A percentile compares a stretch with the other conserved stretches of the same genome.
Evolutionary conservation across 2,888 invertebrate genomes (phyloP).

Genomic region (Scaptomyza flava): DNA sequence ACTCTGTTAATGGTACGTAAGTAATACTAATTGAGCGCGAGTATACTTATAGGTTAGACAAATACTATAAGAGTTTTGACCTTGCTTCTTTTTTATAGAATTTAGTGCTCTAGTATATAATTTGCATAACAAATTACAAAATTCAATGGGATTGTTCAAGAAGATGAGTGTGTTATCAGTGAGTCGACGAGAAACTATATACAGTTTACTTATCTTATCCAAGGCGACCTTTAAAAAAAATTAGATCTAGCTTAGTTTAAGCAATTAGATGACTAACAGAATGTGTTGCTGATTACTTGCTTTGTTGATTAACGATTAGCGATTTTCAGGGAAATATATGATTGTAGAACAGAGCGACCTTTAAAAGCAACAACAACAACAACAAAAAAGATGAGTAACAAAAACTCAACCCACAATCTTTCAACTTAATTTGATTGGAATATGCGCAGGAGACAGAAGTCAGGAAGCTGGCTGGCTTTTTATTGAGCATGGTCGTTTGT

Average conservation of each 20-base stretch:
- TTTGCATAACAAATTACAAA: constrained; percentile 5
- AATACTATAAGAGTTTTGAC: not conserved
- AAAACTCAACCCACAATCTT: constrained; percentile 57
- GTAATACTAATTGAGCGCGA: too few relatives aligned
- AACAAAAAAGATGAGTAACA: not conserved
- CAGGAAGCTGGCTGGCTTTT: constrained; percentile 15
- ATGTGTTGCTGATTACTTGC: not conserved
- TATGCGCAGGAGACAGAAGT: constrained; percentile 52
- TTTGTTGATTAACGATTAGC: constrained; percentile 33
- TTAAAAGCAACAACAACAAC: not conserved
- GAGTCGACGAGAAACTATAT: not conserved
- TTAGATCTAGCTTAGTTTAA: not conserved
- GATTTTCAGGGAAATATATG: not conserved
- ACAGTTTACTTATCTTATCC: constrained; percentile 10
- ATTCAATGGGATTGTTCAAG: not conserved
- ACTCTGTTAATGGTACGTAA: too few relatives aligned
- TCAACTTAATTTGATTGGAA: constrained; percentile 79
- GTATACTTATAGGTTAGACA: not conserved
- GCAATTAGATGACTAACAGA: not conserved
- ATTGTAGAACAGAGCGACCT: not conserved
- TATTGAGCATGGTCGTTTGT: constrained; percentile 33
- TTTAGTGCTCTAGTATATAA: constrained; percentile 7
- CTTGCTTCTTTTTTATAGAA: not conserved
- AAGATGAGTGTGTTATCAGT: constrained; percentile 1
- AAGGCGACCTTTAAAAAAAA: not conserved